These are phyloP conservation scores for Monochamus alternatus DNA, from an alignment of 2,888 invertebrate genomes.

Conservation along the genomic window DNA sequence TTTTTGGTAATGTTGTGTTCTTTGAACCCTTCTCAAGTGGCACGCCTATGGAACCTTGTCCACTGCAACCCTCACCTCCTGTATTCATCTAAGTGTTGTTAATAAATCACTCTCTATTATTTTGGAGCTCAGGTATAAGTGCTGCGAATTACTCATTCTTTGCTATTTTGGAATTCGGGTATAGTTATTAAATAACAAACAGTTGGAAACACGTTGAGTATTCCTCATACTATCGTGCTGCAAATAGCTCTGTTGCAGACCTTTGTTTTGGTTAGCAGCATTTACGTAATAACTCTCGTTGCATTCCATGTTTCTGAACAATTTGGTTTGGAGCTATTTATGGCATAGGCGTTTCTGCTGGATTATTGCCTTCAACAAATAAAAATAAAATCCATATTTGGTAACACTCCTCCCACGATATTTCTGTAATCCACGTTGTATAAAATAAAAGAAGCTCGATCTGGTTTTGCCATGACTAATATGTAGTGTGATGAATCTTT, in stretches of 20 bases:
- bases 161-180: no score
- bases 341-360: not conserved
- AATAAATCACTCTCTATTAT: no score
- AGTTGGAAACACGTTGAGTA: no score
- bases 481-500: conserved; percentile 32
- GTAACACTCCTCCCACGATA: conserved; percentile 10
- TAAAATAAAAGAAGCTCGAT: conserved; percentile 23
- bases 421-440: conserved; percentile 16
- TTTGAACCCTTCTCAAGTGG: no score
- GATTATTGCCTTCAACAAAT: conserved; percentile 1
- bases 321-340: conserved; percentile 15
- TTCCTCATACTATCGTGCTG: not conserved
- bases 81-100: no score
- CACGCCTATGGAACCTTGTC: no score
- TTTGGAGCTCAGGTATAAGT: no score
- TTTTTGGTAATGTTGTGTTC: no score
- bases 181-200: no score
- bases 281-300: not conserved
- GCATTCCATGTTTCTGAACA: not conserved
- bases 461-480: conserved; percentile 26
- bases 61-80: no score
- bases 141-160: no score
- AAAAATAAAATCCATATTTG: conserved; percentile 27
- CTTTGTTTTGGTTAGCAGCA: not conserved
- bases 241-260: not conserved